These are phyloP conservation scores for Whitmania pigra DNA, from an alignment of 1,140 invertebrate species.

Conservation along the genomic window DNA sequence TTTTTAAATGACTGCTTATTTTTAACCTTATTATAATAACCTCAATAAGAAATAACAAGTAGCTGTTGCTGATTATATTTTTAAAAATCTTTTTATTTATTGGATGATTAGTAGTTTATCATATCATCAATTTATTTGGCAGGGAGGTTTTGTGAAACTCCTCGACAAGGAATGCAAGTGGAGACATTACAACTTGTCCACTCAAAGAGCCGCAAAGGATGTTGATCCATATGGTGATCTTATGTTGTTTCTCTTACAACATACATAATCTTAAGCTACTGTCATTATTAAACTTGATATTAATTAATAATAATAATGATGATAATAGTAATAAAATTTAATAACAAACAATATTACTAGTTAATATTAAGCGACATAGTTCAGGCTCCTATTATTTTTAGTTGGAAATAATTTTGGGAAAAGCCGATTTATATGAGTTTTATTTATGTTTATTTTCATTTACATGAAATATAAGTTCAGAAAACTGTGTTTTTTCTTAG, in stretches of 20 bases:
- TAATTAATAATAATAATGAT: too few species aligned
- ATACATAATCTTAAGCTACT: too few species aligned
- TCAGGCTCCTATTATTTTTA: not conserved
- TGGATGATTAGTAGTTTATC: not conserved
- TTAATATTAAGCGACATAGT: not conserved
- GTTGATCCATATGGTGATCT: constrained; percentile 33
- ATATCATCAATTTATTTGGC: constrained; percentile 13
- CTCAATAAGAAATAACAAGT: too few species aligned
- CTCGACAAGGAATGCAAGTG: constrained; percentile 39
- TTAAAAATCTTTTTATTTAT: not conserved
- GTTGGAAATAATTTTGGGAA: not conserved
- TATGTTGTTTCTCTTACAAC: too few species aligned
- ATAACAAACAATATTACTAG: too few species aligned
- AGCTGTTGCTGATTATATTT: not conserved
- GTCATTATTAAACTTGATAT: too few species aligned
- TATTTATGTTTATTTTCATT: too few species aligned
- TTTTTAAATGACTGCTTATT: too few species aligned
- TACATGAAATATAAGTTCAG: too few species aligned
- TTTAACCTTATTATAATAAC: too few species aligned
- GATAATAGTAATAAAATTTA: too few species aligned
- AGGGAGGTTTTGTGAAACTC: constrained; percentile 32
- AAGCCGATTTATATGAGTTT: not conserved
- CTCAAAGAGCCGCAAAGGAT: constrained; percentile 33
- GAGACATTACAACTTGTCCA: constrained; percentile 34
- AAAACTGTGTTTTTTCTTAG: not conserved